phyloP scores from a whole-genome alignment of 1,140 invertebrate species.

The Halotydeus destructor region DNA sequence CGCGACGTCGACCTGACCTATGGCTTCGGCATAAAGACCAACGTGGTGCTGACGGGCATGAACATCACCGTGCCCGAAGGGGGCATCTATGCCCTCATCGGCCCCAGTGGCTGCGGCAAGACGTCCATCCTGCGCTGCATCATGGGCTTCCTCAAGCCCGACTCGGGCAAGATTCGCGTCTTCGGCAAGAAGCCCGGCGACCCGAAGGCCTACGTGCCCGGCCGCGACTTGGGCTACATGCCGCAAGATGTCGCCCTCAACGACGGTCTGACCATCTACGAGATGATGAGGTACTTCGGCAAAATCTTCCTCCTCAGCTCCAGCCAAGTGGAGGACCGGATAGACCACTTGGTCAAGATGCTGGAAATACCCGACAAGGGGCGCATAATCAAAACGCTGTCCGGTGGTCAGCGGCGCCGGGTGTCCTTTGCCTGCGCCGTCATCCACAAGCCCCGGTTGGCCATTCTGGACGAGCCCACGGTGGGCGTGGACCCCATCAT shows the following conservation, averaged over 20 bases:
- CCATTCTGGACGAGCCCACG: conserved; percentile 26
- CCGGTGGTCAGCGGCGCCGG: conserved; percentile 74
- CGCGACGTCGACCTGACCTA: conserved; percentile 10
- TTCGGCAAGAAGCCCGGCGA: conserved; percentile 23
- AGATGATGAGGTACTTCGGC: conserved; percentile 26
- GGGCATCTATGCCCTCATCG: conserved; percentile 12
- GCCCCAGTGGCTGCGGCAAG: conserved; percentile 31
- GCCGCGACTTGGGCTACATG: conserved; percentile 27
- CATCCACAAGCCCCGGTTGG: conserved; percentile 36
- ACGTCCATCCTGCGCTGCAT: conserved; percentile 26
- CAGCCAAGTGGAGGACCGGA: background rate
- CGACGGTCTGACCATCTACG: conserved; percentile 23
- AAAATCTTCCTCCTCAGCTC: background rate
- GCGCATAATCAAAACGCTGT: conserved; percentile 1
- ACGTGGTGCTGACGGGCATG: conserved; percentile 7
- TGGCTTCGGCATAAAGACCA: conserved; percentile 10
- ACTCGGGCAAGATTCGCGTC: conserved; percentile 22
- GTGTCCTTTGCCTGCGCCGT: conserved; percentile 79
- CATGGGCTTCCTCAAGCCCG: conserved; percentile 22
- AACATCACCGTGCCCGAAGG: conserved; percentile 11
- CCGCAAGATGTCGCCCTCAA: conserved; percentile 26
- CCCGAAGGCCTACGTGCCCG: conserved; percentile 23
- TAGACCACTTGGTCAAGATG: background rate
- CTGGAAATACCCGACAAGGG: conserved; percentile 35
- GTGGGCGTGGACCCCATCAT: conserved; percentile 30